Base-by-base conservation (phyloP, 2,797 vertebrate genomes). In the Intellagama lesueurii region DNA sequence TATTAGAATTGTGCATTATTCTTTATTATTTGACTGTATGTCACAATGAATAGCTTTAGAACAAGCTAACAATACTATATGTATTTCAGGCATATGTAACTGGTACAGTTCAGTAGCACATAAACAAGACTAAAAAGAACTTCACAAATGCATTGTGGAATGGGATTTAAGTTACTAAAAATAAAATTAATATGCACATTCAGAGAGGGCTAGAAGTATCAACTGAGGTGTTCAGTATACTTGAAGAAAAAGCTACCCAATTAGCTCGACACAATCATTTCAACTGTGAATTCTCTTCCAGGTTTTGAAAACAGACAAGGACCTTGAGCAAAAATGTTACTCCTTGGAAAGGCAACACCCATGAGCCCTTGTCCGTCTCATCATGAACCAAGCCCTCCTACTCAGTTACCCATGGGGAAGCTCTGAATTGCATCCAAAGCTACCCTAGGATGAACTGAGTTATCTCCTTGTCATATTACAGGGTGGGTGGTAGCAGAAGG, bases 81-180 rank as follows among this genome's bases (percentile, higher is more conserved):
- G 73, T 90, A 90, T 93, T 95, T 96, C 94, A 94, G 96, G 95
- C 96, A 93, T 95, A 95, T 95, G 94, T 95, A 97, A 97, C 97
- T 96, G 97, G 96, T 97, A 96, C 96, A 97, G 96, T 96, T 97
- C 96, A 97, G 95, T 97, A 97, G 96, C 96, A 97, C 96, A 96
- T 95, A 93, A 96, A 96, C 91, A 89, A 95, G 91, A 96, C 95
- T 94, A 93, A 95, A 95, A 96, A 93, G 64, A 30, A 70, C 60
- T 64, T 64, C 64, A 60, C 89, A 92, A 95, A 97, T 86, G 93
- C 91, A 95, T 94, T 89, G 80, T 90, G 91, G 94, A 86, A 88
- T 83, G 17, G 93, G 95, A 96, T 95, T 96, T 96, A 97, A 97
- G 89, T 97, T 97, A 97, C 94, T 94, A 96, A 97, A 96, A 94